Evolutionary conservation across 2,888 invertebrate genomes (phyloP), one percentile per base, ranked within the genome.

Genomic region (Perizoma affinitatum): DNA sequence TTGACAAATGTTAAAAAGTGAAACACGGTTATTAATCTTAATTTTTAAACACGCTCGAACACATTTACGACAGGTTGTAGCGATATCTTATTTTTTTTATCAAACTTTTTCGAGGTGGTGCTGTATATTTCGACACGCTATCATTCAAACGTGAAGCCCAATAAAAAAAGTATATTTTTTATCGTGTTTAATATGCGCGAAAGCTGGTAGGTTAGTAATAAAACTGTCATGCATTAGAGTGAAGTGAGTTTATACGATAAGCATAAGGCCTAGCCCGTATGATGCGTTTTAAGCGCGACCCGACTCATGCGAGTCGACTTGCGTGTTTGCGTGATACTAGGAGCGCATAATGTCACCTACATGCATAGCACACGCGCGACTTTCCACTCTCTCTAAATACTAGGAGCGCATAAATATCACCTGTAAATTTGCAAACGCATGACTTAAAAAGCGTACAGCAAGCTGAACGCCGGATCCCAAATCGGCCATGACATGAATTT

Each of bases 41-140:
- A 22, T 72, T 73, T 70, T 70, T 70, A 67, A 69, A 71, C 70
- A 67, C 70, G 66, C 74, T 68, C 65, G 61, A 67, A 72, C 64
- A 73, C 69, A 73, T 77, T 78, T 76, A 75, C 69, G 76, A 72
- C 60, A 43, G 58, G 61, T 66, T 72, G 65, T 69, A 70, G 65
- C 68, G 68, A 75, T 74, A 76, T 76, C 59, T 74, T 78, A 73
- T 75, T 78, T 71, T 73, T 70, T 70, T 58, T 76, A 67, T 69
- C 70, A 63, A 74, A 72, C 69, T 75, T 76, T 70, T 68, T 69
- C 59, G 69, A 66, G 66, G 58, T 60, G 52, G 36, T 52, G 71
- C 61, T 71, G 71, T 83, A 77, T 71, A 71, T 76, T 76, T 81
- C 79, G 68, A 71, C 78, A 75, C 72, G 64, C 68, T 69, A 75